Evolutionary conservation across 2,888 invertebrate genomes (phyloP), one percentile per base, ranked within the genome.

Genomic region (Orthosia gracilis): DNA sequence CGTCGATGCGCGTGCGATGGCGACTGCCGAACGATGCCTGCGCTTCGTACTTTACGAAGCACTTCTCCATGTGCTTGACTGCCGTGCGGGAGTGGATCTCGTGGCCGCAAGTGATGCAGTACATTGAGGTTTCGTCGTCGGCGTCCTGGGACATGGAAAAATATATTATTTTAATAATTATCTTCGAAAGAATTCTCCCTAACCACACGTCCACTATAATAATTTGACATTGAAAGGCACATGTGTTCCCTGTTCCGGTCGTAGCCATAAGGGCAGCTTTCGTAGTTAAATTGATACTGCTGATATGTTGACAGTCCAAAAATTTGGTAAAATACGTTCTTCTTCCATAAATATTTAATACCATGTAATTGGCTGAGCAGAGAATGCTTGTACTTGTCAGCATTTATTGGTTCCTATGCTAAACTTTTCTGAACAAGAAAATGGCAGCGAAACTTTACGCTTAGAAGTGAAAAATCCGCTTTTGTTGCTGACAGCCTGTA

Each of bases 61-160:
- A 99, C 92, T 99, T 99, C 95, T 99, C 99, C 99, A 99, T 99
- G 91, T 99, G 99, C 89, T 98, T 98, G 26, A 99, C 97, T 0
- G 99, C 99, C 0, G 98, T 98, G 70, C 98, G 97, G 0, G 99
- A 98, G 92, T 98, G 98, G 77, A 99, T 98, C 96, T 99, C 99
- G 92, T 99, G 99, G 0, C 99, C 99, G 94, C 99, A 99, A 0
- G 99, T 99, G 50, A 99, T 98, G 93, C 99, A 99, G 92, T 99
- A 99, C 97, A 99, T 98, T 67, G 98, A 98, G 77, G 98, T 97
- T 87, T 98, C 97, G 66, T 97, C 97, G 88, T 98, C 98, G 0
- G 96, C 95, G 80, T 96, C 96, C 96, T 96, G 21, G 40, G 40
- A 9, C 7, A 40, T 31, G 18, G 9, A 49, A 4, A 54, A 55